Base-by-base conservation (phyloP, 2,888 invertebrate species). In the Polydesmus complanatus region DNA sequence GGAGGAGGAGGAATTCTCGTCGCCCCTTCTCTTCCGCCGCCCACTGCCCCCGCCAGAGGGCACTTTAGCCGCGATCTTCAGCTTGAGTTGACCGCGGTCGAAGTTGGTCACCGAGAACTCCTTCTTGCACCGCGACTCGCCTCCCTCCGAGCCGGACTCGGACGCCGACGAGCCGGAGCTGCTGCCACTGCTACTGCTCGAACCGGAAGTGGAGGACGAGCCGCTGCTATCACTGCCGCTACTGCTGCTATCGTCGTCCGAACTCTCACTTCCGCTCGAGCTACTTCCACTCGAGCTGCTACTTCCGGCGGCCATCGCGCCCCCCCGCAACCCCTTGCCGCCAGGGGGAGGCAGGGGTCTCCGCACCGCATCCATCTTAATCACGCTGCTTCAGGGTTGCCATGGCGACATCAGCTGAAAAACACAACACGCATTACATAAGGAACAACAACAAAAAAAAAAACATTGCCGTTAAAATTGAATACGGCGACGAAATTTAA, bases 71-170 rank as follows among this genome's bases (percentile, higher is more conserved):
- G 73, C 70, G 59, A 78, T 76, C 68, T 77, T 78, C 63, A 79
- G 68, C 68, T 77, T 78, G 48, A 78, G 70, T 61, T 59, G 66
- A 51, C 75, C 77, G 61, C 77, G 78, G 64, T 77, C 75, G 68
- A 75, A 75, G 70, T 78, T 74, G 49, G 77, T 74, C 66, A 77
- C 77, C 23, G 77, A 75, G 66, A 77, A 77, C 18, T 74, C 75
- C 67, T 75, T 74, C 65, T n/a, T n/a, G n/a, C 47, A 23, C 56
- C 11, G 56, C 18, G 21, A 58, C 2, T n/a, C 58, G 21, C 56
- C 37, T 22, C 52, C 56, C 26, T 53, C 23, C 1, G 61, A 63
- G 25, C 49, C 54, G 22, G 62, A 54, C 23, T 53, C 56, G 3
- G 64, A 63, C 27, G 52, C 23, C 51, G 53, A 37, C 19, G 37